phyloP scores from a whole-genome alignment of 2,888 invertebrate genomes.

The Rotaria sp. region DNA sequence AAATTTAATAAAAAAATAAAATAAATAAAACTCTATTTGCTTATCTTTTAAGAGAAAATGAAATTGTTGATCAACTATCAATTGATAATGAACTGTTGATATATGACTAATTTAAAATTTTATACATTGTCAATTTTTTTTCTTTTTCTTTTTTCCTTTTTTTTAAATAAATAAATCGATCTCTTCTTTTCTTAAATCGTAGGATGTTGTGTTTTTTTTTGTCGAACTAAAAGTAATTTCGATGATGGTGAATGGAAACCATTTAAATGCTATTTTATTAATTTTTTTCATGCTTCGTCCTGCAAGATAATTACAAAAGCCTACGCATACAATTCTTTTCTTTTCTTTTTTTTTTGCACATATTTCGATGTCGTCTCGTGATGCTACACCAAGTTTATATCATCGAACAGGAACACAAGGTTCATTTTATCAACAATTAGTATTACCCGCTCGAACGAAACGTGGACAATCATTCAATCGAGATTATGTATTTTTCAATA shows the following conservation, averaged over 20 bases:
- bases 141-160: neutral
- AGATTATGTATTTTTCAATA: neutral
- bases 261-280: neutral
- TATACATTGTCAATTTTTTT: neutral
- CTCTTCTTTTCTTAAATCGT: neutral
- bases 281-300: neutral
- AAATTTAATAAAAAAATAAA: neutral
- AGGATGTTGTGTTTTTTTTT: neutral
- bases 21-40: neutral
- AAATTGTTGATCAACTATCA: neutral
- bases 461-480: neutral
- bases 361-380: neutral
- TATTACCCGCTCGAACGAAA: neutral
- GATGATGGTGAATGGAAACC: neutral
- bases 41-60: neutral
- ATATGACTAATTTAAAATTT: neutral
- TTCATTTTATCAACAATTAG: neutral
- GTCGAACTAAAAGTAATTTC: neutral
- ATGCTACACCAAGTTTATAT: neutral
- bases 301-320: constrained; percentile 1
- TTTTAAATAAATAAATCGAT: neutral
- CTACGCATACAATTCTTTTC: neutral
- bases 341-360: neutral
- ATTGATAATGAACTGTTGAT: neutral
- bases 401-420: neutral